Evolutionary conservation across 2,888 invertebrate genomes (phyloP).

Genomic region (Drosophila longiperda): DNA sequence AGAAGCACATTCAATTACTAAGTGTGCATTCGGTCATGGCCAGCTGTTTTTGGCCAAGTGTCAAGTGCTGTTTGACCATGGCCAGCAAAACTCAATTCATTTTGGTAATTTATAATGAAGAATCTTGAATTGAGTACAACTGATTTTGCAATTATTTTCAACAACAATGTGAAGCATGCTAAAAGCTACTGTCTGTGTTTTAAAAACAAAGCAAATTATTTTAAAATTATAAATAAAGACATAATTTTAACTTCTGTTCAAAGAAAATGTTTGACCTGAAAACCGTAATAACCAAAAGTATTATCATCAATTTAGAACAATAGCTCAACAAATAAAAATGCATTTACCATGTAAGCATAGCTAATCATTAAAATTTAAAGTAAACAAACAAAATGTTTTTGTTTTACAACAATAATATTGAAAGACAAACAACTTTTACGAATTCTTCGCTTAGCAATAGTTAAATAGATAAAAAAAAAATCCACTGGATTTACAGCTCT

Average conservation of each 20-base stretch:
- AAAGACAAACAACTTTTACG: background rate
- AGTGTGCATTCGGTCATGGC: conserved; percentile 40
- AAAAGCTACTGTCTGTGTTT: background rate
- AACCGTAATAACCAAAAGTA: background rate
- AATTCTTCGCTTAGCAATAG: background rate
- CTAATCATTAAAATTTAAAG: background rate
- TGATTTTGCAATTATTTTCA: background rate
- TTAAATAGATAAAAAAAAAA: conserved; percentile 22
- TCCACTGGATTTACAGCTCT: background rate
- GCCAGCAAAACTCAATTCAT: conserved; percentile 7
- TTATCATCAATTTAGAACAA: background rate
- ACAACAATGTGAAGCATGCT: background rate
- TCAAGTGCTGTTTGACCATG: conserved; percentile 57
- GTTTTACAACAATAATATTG: background rate
- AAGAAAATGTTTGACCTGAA: background rate
- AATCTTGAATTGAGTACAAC: background rate
- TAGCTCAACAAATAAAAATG: background rate
- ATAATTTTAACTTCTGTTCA: too few species aligned
- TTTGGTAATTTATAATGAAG: background rate
- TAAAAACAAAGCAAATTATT: background rate
- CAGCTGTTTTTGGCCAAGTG: conserved; percentile 52
- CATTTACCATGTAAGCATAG: background rate
- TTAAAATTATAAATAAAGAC: background rate
- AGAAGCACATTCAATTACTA: conserved; percentile 51
- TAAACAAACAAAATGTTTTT: background rate